Percentiles rank a stretch among this genome's conserved stretches.
These are phyloP conservation scores for Heteromurus nitidus DNA, from an alignment of 2,888 invertebrate genomes.

Conservation along the genomic window DNA sequence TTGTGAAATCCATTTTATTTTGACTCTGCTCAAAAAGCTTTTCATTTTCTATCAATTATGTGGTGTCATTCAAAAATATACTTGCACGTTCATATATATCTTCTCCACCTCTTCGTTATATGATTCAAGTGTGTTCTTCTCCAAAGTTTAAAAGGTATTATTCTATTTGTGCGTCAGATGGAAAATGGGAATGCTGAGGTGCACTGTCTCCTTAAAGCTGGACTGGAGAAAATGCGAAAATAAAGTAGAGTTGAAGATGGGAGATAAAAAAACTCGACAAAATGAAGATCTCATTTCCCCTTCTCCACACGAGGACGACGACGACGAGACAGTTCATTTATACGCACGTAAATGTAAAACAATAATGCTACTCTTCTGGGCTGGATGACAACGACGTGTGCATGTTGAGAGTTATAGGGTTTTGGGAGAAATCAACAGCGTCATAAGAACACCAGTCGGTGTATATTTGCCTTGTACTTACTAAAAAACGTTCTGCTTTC, in stretches of 20 bases:
- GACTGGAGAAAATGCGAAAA: not conserved
- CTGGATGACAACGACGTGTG: constrained; percentile 1
- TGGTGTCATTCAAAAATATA: not conserved
- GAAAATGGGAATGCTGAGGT: constrained; percentile 4
- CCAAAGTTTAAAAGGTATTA: not conserved
- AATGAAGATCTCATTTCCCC: constrained; percentile 7
- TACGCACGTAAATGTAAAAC: not conserved
- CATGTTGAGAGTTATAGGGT: not conserved
- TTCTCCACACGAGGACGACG: not conserved
- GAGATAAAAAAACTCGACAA: constrained; percentile 20
- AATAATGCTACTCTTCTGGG: constrained; percentile 8
- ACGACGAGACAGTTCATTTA: not conserved
- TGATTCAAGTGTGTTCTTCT: not conserved
- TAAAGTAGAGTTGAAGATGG: not conserved
- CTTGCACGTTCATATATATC: no score
- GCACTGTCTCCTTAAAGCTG: not conserved
- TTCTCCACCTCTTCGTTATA: no score
- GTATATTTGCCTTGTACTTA: constrained; percentile 13
- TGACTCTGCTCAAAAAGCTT: not conserved
- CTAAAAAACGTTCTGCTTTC: not conserved
- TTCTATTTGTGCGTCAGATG: constrained; percentile 11
- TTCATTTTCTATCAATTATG: not conserved
- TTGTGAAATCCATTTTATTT: not conserved
- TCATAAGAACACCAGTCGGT: constrained; percentile 10
- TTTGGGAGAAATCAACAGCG: not conserved